Conservation (phyloP, 2,797 vertebrate genomes). For the Cynopterus sphinx region DNA sequence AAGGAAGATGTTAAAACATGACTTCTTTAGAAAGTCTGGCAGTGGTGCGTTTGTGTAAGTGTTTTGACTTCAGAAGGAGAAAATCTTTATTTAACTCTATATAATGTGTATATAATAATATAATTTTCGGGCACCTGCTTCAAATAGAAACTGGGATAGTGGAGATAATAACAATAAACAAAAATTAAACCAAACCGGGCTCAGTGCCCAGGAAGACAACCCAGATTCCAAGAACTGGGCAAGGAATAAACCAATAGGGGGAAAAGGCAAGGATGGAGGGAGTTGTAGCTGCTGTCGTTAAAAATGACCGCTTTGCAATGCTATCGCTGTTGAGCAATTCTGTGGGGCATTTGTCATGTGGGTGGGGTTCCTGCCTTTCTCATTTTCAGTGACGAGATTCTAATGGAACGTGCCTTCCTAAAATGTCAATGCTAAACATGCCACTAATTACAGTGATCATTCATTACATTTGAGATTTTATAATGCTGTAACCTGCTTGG, state of each 20-base stretch:
- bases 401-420: not conserved
- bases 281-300: not conserved
- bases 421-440: not conserved
- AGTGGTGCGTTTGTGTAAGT: not conserved
- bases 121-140: conserved; percentile 67
- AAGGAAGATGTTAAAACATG: not conserved
- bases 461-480: conserved; percentile 38
- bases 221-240: conserved; percentile 57
- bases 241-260: not conserved
- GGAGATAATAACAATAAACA: conserved; percentile 73
- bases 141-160: conserved; percentile 67
- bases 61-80: conserved; percentile 50
- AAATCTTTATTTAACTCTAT: conserved; percentile 57
- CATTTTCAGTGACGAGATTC: not conserved
- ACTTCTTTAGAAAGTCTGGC: not conserved
- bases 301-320: not conserved
- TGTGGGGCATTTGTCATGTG: not conserved
- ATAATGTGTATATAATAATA: conserved; percentile 68
- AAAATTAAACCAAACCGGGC: conserved; percentile 71
- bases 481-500: conserved; percentile 48
- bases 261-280: not conserved
- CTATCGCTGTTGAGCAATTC: not conserved
- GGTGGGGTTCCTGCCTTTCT: conserved; percentile 15
- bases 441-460: not conserved
- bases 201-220: conserved; percentile 65